Evolutionary conservation across 2,113 vertebrate genomes (phyloP).

Genomic region (Neomonachus schauinslandi): DNA sequence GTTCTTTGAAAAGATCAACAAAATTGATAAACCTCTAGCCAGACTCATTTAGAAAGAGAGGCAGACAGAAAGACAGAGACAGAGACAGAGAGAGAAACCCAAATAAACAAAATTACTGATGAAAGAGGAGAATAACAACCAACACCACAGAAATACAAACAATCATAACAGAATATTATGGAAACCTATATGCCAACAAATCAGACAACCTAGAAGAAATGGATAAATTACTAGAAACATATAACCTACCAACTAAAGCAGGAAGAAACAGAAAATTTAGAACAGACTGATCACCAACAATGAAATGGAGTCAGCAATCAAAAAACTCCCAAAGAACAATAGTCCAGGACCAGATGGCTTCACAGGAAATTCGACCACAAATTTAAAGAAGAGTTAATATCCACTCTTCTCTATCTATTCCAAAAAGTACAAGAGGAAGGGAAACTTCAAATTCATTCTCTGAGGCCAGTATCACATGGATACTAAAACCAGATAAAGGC

Average conservation of each 20-base stretch:
- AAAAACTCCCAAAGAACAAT: background rate
- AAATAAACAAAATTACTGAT: background rate
- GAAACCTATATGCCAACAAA: background rate
- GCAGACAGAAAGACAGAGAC: background rate
- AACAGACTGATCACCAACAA: background rate
- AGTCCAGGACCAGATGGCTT: background rate
- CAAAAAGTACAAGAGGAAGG: background rate
- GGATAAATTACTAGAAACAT: background rate
- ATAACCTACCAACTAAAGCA: background rate
- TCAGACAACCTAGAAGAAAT: background rate
- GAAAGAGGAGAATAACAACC: background rate
- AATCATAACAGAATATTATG: background rate
- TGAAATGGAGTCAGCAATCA: background rate
- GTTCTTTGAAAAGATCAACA: background rate
- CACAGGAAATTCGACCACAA: background rate
- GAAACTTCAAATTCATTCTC: background rate
- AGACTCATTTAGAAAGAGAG: background rate
- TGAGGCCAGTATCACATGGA: background rate
- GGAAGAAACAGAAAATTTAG: background rate
- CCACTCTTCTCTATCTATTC: background rate
- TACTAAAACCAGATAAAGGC: background rate
- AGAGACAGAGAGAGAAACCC: background rate
- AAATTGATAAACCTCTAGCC: background rate
- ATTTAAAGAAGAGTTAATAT: background rate
- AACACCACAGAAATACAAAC: background rate